Evolutionary conservation across 1,140 invertebrate species (phyloP).

Genomic region (Heterodera carotae): DNA sequence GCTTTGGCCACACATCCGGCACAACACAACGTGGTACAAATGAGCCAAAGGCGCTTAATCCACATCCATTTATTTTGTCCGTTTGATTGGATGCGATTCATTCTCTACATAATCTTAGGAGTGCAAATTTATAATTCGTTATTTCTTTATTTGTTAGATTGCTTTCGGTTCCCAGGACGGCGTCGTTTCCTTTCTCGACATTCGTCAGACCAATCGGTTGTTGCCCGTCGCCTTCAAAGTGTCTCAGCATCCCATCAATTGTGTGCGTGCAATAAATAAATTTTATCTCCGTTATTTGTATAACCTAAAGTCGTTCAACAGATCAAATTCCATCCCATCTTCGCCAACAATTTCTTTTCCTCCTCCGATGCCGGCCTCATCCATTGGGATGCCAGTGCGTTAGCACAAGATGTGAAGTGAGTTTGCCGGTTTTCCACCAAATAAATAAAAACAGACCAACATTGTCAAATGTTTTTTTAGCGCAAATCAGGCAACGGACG

Average conservation of each 20-base stretch:
- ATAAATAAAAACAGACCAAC: neutral
- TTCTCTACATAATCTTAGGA: no score
- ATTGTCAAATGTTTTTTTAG: constrained; percentile 8
- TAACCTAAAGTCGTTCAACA: neutral
- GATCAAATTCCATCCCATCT: constrained; percentile 40
- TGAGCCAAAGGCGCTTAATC: neutral
- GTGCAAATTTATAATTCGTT: neutral
- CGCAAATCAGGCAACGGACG: neutral
- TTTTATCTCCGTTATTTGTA: neutral
- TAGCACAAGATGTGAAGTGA: constrained; percentile 30
- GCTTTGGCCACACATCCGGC: constrained; percentile 36
- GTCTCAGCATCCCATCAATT: constrained; percentile 30
- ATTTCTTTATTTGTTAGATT: constrained; percentile 14
- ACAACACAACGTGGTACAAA: constrained; percentile 36
- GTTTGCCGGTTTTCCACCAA: neutral
- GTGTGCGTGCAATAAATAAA: neutral
- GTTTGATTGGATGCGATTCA: no score
- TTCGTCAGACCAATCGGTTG: constrained; percentile 31
- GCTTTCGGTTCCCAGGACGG: constrained; percentile 33
- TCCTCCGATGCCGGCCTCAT: constrained; percentile 32
- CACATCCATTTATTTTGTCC: neutral
- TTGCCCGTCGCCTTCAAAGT: constrained; percentile 34
- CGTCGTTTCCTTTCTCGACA: constrained; percentile 38
- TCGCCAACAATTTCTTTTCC: constrained; percentile 41
- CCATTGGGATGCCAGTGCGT: constrained; percentile 39